Percentiles rank a stretch among this genome's conserved stretches.
Conservation (phyloP, 1,140 invertebrate species). For the Cotesia chilonis region DNA sequence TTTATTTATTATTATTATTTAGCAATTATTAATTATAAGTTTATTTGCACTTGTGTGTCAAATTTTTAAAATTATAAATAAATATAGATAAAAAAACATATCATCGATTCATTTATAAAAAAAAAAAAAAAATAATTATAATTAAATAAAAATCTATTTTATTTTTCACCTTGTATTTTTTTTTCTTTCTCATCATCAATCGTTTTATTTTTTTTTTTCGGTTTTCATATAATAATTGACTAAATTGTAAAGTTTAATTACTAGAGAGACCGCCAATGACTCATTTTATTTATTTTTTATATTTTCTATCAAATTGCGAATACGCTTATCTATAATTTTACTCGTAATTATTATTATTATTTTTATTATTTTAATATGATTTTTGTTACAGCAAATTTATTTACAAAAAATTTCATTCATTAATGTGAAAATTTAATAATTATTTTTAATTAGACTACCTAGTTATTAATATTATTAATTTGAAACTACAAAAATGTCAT, state of each 20-base stretch:
- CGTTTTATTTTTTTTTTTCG: conserved; percentile 19
- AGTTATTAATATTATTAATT: conserved; percentile 34
- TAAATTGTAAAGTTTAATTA: conserved; percentile 53
- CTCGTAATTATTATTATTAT: conserved; percentile 29
- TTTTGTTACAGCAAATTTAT: conserved; percentile 45
- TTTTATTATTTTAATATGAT: conserved; percentile 16
- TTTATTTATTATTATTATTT: too few species aligned
- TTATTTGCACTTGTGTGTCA: background rate
- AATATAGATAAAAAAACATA: background rate
- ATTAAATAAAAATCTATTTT: background rate
- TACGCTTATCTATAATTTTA: conserved; percentile 28
- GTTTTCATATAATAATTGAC: conserved; percentile 55
- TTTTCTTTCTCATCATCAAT: conserved; percentile 15
- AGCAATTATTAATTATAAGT: background rate
- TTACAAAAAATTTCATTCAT: conserved; percentile 50
- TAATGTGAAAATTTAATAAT: conserved; percentile 38
- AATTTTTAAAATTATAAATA: too few species aligned
- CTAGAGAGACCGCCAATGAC: conserved; percentile 43
- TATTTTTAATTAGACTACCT: conserved; percentile 44
- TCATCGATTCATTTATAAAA: background rate
- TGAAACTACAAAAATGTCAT: conserved; percentile 54
- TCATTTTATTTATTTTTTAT: conserved; percentile 34
- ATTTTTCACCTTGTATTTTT: background rate
- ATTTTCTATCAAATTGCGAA: conserved; percentile 41
- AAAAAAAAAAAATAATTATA: background rate